Evolutionary conservation across 2,113 vertebrate species (phyloP).

Genomic region (Microcebus lehilahytsara): DNA sequence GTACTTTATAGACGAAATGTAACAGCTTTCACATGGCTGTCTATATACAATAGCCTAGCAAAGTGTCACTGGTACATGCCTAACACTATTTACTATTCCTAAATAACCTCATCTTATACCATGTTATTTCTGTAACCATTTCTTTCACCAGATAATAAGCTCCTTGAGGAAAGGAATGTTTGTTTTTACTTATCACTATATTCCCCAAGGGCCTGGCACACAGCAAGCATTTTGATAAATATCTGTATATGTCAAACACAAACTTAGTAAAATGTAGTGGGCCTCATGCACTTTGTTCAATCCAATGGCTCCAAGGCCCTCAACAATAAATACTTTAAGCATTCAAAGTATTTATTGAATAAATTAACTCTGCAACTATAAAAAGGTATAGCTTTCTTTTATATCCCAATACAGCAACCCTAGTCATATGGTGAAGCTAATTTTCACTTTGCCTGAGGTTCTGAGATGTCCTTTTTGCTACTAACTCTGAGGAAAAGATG

Average conservation of each 20-base stretch:
- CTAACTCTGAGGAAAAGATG: background rate
- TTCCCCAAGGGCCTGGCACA: background rate
- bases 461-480: background rate
- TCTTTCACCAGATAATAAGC: conserved; percentile 34
- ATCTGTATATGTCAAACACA: background rate
- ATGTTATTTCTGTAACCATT: background rate
- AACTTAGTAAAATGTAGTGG: background rate
- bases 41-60: background rate
- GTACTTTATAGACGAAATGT: background rate
- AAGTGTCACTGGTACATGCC: background rate
- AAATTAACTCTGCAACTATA: background rate
- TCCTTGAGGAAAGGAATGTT: background rate
- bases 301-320: background rate
- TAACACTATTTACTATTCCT: background rate
- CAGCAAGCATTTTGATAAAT: background rate
- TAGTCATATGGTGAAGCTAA: background rate
- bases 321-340: background rate
- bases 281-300: background rate
- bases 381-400: background rate
- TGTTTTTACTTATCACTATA: conserved; percentile 13
- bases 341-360: background rate
- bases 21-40: background rate
- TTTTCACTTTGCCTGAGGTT: background rate
- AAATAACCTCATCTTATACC: background rate
- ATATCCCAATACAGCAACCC: background rate